Evolutionary conservation across 2,113 vertebrate genomes (phyloP), one percentile per base, ranked within the genome.

Genomic region (Epinephelus lanceolatus): DNA sequence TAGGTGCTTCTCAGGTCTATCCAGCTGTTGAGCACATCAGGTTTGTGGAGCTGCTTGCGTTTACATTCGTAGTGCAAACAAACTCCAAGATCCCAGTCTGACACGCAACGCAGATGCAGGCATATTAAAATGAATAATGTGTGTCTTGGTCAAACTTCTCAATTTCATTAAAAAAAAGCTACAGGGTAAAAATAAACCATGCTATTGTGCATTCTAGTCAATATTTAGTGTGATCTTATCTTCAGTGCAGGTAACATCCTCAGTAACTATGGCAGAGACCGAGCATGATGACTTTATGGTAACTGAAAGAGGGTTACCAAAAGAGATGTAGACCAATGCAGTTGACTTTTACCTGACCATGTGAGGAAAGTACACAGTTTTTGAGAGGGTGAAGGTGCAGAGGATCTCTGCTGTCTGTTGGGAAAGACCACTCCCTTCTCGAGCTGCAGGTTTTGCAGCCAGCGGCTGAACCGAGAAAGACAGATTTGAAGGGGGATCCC

Each of bases 61-160:
- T 95, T 98, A 91, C 98, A 99, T 76, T 99, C 98, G 2, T 97
- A 98, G 55, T 96, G 96, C 91, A 99, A 93, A 93, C 98, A 99
- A 83, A 99, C 96, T 0, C 97, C 97, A 59, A 99, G 95, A 94
- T 99, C 98, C 98, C 98, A 99, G 84, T 99, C 98, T 99, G 91
- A 71, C 73, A 78, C 15, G 14, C 81, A 78, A 68, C 2, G 81
- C 11, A 85, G 76, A 82, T 3, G 80, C 51, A 67, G 23, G 13
- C 55, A 83, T 1, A 69, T 37, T 18, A 8, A 72, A 61, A 12
- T 60, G 11, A 57, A 19, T 0, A 21, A 66, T 4, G 11, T 18
- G 27, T 18, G 27, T 47, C 71, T 62, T 4, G 27, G 14, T 0
- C 25, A 3, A 21, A 55, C n/a, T 14, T 27, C 12, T 40, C 9